Base-by-base conservation (phyloP, 2,797 vertebrate genomes). In the Lindbergichthys nudifrons region DNA sequence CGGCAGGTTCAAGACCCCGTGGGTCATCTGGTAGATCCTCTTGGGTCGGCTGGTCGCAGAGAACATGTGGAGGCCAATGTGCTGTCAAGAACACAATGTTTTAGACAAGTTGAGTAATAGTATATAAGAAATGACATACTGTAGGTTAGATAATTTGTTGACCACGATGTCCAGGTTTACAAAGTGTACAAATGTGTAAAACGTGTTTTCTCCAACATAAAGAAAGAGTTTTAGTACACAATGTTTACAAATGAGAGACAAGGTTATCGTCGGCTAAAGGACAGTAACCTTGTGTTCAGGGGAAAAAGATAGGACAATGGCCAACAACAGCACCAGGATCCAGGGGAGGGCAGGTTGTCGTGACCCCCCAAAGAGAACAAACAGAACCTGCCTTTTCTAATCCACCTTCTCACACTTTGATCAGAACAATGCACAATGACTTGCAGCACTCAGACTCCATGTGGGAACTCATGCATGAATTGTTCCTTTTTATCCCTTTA, bases 51-150 rank as follows among this genome's bases (percentile, higher is more conserved):
- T 75, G 4, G 92, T 90, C 0, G 74, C 79, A 0, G 96, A 94
- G 56, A 99, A 99, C 97, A 99, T 98, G 30, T 97, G 92, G 59
- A 98, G 92, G 36, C 97, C 98, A 0, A 98, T 96, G 91, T 99
- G 98, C 98, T 99, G 90, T 0, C 2, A 48, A 21, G 43, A 0
- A 88, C 10, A 79, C 15, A 47, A 30, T 12, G 42, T 9, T 46
- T 51, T 11, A 30, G 58, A 23, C n/a, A 39, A 39, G 7, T 47
- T 11, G 16, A 5, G 56, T 56, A 30, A 19, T 19, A 18, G 43
- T 54, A 8, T 19, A 4, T 0, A 13, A n/a, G 5, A 12, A 21
- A n/a, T 4, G 1, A 12, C 18, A 64, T n/a, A n/a, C n/a, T n/a
- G n/a, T 1, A 21, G 23, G 18, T 57, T 43, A 16, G 12, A 19